A percentile compares a stretch with the other conserved stretches of the same genome.
These are phyloP conservation scores for Ophioninae sp. DNA, from an alignment of 2,888 invertebrate genomes.

Conservation along the genomic window DNA sequence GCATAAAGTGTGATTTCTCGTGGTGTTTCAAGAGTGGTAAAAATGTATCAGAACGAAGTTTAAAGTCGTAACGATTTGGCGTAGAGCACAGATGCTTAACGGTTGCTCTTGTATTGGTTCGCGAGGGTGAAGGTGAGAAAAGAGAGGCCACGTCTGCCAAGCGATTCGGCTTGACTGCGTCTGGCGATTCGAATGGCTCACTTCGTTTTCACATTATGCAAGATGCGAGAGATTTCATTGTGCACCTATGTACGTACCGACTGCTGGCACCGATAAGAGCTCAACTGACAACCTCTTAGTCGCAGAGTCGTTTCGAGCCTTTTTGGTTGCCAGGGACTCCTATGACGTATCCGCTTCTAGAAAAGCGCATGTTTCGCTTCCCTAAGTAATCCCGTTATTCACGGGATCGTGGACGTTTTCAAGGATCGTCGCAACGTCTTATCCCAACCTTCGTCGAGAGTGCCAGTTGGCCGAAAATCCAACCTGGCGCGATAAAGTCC, in stretches of 20 bases:
- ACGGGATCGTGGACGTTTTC: slow-evolving; percentile 42
- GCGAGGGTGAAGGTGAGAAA: neutral
- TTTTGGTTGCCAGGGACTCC: slow-evolving; percentile 3
- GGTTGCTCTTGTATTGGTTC: neutral
- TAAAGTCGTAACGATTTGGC: neutral
- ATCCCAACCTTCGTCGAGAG: slow-evolving; percentile 21
- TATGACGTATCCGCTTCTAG: neutral
- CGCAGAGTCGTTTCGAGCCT: neutral
- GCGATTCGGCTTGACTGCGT: neutral
- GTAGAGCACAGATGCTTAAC: neutral
- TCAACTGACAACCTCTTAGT: neutral
- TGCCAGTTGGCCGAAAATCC: slow-evolving; percentile 26
- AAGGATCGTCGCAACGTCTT: slow-evolving; percentile 36
- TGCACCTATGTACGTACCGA: neutral
- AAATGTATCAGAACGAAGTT: neutral
- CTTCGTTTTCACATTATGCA: neutral
- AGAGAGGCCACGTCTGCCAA: neutral
- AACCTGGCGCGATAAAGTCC: slow-evolving; percentile 12
- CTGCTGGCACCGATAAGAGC: slow-evolving; percentile 1
- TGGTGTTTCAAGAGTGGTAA: neutral
- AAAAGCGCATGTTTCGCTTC: slow-evolving; percentile 11
- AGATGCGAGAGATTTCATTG: neutral
- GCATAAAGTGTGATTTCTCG: neutral
- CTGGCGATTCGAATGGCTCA: neutral
- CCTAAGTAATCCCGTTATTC: slow-evolving; percentile 48